Base-by-base conservation (phyloP, 2,113 vertebrate species). In the Macquaria australasica region DNA sequence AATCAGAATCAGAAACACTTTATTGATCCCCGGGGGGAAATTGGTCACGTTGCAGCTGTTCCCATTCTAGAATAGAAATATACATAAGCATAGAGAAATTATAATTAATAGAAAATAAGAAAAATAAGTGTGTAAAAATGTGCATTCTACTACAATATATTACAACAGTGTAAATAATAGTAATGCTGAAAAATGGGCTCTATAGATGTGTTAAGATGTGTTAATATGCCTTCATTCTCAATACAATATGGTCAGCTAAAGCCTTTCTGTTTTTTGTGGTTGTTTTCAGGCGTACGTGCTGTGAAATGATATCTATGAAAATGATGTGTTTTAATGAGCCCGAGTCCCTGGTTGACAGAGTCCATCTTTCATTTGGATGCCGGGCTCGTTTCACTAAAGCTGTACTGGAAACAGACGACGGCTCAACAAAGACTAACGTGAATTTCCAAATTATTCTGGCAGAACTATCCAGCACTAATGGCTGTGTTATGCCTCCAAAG, bases 281-380 rank as follows among this genome's bases (percentile, higher is more conserved):
- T 73, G 66, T 58, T 81, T 81, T 11, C 43, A 58, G 62, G 28
- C 25, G 23, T 51, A 23, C 4, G 3, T 43, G 25, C 56, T 59
- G 7, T 53, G 28, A 77, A 50, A 39, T n/a, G 11, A 43, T 56
- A 45, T 79, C 48, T 41, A 15, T 76, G 39, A 62, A 82, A 77
- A 81, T 83, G 11, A 75, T 60, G 62, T 73, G 53, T 66, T 77
- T 69, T 83, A 85, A 85, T 79, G 81, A 81, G 59, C 45, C 3
- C 0, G 20, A 6, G 28, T 83, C 72, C 21, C 43, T 10, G 70
- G 39, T 23, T 59, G 71, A 69, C 43, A 51, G n/a, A 75, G 58
- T 63, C 39, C 34, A 20, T 81, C 70, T 79, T 76, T 81, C 60
- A 81, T 79, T 77, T 51, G 11, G 41, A 70, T 25, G n/a, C 6